Percentiles rank a stretch among this genome's conserved stretches.
phyloP scores from a whole-genome alignment of 2,797 vertebrate species.

The Typhlichthys eigenmanni region DNA sequence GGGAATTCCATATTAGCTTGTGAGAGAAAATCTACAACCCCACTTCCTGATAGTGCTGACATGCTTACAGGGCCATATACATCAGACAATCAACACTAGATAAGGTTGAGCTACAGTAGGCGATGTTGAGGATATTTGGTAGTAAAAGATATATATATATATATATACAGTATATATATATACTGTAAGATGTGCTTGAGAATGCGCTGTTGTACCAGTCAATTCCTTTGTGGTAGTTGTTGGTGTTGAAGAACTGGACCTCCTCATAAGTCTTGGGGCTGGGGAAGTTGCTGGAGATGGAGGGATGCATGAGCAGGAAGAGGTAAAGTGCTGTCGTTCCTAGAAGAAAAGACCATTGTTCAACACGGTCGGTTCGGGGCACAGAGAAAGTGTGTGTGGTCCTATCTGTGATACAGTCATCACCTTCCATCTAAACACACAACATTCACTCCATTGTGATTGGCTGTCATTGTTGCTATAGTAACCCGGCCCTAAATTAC shows the following conservation, averaged over 20 bases:
- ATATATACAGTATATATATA: not conserved
- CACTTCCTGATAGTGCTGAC: no score
- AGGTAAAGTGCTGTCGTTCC: constrained; percentile 97
- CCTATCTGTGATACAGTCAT: constrained; percentile 9
- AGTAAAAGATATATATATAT: not conserved
- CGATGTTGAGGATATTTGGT: no score
- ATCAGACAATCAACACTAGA: no score
- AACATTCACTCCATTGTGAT: constrained; percentile 21
- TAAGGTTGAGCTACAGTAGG: no score
- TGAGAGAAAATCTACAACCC: no score
- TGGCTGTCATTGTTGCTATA: constrained; percentile 26
- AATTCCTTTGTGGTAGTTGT: constrained; percentile 98
- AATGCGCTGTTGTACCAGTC: constrained; percentile 84
- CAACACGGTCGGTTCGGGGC: constrained; percentile 59
- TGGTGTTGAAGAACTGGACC: constrained; percentile 98
- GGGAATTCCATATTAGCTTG: no score
- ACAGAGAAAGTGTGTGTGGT: constrained; percentile 27
- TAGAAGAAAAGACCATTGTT: constrained; percentile 75
- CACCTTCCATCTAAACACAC: constrained; percentile 21
- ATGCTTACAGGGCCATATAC: no score
- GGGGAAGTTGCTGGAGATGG: constrained; percentile 93
- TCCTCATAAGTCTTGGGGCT: constrained; percentile 95
- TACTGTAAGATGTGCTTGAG: no score
- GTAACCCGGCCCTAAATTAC: constrained; percentile 32
- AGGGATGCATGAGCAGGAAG: constrained; percentile 98